phyloP scores from a whole-genome alignment of 1,140 invertebrate species.

The Solenopsis fugax region DNA sequence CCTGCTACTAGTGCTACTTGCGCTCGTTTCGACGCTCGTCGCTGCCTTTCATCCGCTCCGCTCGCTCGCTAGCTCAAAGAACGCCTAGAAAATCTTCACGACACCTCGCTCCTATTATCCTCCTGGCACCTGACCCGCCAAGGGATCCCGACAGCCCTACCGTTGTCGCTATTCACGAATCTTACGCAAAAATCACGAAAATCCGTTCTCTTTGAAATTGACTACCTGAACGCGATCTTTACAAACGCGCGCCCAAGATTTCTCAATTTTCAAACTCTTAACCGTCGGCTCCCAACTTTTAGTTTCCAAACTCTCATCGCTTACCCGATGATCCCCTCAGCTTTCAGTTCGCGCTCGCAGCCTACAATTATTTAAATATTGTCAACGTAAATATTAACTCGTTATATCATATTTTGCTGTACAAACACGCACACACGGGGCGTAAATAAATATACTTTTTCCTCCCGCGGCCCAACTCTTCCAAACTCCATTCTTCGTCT shows the following conservation, averaged over 20 bases:
- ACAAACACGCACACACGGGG: neutral
- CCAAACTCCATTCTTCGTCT: neutral
- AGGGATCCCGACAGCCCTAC: too few species aligned
- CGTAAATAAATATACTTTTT: neutral
- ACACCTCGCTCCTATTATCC: constrained; percentile 9
- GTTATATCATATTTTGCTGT: neutral
- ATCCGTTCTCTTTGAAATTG: neutral
- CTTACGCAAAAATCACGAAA: neutral
- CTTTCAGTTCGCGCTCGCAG: neutral
- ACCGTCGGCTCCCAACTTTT: neutral
- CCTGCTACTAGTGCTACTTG: constrained; percentile 10
- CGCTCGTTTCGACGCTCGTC: constrained; percentile 52
- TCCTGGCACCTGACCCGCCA: neutral
- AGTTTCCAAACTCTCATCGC: neutral
- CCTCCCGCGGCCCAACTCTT: neutral
- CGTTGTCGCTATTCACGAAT: neutral
- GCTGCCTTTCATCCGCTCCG: constrained; percentile 25
- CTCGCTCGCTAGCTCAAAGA: constrained; percentile 10
- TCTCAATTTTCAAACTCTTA: neutral
- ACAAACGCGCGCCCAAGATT: too few species aligned
- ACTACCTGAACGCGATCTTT: neutral
- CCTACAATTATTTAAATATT: neutral
- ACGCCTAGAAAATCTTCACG: constrained; percentile 46
- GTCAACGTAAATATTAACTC: neutral
- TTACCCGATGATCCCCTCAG: neutral